Evolutionary conservation across 1,140 invertebrate genomes (phyloP).

Genomic region (Drosophila rufa): DNA sequence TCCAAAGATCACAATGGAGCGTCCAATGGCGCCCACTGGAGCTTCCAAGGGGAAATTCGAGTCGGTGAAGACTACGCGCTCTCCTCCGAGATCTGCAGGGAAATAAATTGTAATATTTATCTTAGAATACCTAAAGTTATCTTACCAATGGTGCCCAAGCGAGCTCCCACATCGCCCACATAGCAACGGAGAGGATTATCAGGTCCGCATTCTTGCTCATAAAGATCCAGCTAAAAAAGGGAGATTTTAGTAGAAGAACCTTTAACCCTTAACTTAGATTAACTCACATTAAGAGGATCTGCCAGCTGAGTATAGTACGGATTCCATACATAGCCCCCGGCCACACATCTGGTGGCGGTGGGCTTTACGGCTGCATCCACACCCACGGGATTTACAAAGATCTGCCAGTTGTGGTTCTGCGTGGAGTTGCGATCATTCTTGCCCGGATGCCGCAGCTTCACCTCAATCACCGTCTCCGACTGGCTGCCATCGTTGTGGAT

Average conservation of each 20-base stretch:
- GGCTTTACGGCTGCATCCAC: constrained; percentile 94
- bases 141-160: constrained; percentile 91
- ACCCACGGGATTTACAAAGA: constrained; percentile 97
- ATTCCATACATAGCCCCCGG: constrained; percentile 96
- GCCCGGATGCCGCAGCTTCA: constrained; percentile 94
- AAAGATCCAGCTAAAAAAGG: constrained; percentile 90
- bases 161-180: constrained; percentile 95
- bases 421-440: constrained; percentile 94
- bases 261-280: accelerated
- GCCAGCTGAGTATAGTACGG: constrained; percentile 96
- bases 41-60: constrained; percentile 94
- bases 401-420: constrained; percentile 94
- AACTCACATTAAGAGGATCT: constrained; percentile 93
- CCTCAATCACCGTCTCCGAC: constrained; percentile 95
- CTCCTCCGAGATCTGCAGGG: constrained; percentile 89
- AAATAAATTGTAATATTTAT: background rate
- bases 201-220: constrained; percentile 93
- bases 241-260: background rate
- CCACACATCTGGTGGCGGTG: constrained; percentile 92
- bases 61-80: constrained; percentile 93
- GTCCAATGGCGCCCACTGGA: constrained; percentile 90
- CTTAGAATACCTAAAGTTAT: no score
- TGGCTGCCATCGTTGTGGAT: constrained; percentile 93
- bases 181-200: constrained; percentile 96
- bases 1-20: constrained; percentile 94